Base-by-base conservation (phyloP, 2,113 vertebrate species). In the Cervus canadensis region DNA sequence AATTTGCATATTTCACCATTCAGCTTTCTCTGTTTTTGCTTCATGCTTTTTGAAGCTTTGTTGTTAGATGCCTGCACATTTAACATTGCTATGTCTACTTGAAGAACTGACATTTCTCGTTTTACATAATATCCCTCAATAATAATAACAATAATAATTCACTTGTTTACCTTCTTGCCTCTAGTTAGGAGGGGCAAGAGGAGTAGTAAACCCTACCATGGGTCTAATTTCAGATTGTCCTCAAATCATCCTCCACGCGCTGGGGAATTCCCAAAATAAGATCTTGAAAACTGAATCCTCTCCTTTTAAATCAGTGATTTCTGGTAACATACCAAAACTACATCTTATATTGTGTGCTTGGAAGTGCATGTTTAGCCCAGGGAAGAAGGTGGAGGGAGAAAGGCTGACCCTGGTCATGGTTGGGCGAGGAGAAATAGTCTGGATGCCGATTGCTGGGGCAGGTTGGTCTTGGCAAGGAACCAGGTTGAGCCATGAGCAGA, bases 321-420 rank as follows among this genome's bases (percentile, higher is more conserved):
- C 36, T 43, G 9, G 21, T 93, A 91, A 96, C 60, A 36, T n/a
- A 57, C 50, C 52, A 93, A 90, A 94, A 54, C 48, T 87, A 40
- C 16, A 60, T 33, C 71, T 92, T 93, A 85, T 36, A 43, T 16
- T 74, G 14, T 59, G 10, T 83, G 43, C 16, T 50, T 89, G 12
- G 33, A 78, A 93, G 54, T 67, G n/a, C 7, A 71, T 1, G 19
- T 94, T 74, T 84, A 83, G 57, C 33, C 13, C 56, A 82, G 45
- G 40, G 8, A 81, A 57, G 62, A 40, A 21, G 7, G 26, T 19
- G 6, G 16, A 84, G 26, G 19, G 40, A 89, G 60, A 60, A 78
- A 50, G 50, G 11, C 17, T 16, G 23, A 16, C 17, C 16, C 10
- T 13, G 30, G 30, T 7, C 0, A 2, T 8, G 43, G 5, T 15